These are phyloP conservation scores for Alligator mississippiensis DNA, from an alignment of 2,113 vertebrate species.

Conservation along the genomic window DNA sequence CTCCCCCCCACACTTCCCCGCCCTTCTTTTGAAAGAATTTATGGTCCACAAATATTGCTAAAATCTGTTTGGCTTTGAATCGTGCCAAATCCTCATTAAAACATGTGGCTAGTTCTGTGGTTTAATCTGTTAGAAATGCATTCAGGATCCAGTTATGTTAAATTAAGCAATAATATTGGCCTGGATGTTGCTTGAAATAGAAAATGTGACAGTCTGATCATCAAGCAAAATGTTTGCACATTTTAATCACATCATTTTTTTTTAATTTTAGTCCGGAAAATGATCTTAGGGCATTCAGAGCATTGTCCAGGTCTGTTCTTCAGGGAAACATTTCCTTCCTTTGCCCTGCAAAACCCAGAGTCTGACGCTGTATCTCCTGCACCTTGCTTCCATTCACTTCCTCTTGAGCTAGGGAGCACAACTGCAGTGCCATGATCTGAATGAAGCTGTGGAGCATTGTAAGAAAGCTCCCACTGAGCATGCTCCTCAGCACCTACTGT, in stretches of 20 bases:
- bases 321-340: background rate
- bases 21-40: conserved; percentile 14
- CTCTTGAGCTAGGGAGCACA: background rate
- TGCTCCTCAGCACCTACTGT: background rate
- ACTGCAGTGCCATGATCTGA: background rate
- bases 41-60: conserved; percentile 56
- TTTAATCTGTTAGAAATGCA: conserved; percentile 67
- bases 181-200: conserved; percentile 63
- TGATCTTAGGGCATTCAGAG: background rate
- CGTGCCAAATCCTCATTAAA: conserved; percentile 65
- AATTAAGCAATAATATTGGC: conserved; percentile 71
- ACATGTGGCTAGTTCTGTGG: conserved; percentile 67
- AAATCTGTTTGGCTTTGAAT: conserved; percentile 48
- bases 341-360: background rate
- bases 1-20: background rate
- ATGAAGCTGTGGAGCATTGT: background rate
- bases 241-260: conserved; percentile 27
- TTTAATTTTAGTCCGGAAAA: background rate
- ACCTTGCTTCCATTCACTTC: background rate
- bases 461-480: conserved; percentile 55
- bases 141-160: conserved; percentile 54
- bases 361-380: background rate
- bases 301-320: background rate
- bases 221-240: conserved; percentile 58
- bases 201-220: conserved; percentile 69